phyloP scores from a whole-genome alignment of 35 echinoderm and acorn worm species.

The Hemicentrotus pulcherrimus region DNA sequence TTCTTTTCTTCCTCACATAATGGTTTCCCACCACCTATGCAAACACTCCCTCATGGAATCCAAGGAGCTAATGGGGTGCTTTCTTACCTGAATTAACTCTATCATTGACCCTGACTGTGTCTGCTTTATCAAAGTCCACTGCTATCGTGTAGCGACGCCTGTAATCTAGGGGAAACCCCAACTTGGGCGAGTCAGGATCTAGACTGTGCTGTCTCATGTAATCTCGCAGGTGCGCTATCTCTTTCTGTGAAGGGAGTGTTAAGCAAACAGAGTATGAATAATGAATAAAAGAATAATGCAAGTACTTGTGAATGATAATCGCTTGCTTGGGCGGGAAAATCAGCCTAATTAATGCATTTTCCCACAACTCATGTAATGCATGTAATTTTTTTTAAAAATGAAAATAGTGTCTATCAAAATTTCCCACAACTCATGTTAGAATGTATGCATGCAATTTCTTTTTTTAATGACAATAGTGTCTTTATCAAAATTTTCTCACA shows the following conservation, averaged over 20 bases:
- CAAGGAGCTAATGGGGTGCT: neutral
- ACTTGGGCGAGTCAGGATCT: constrained; percentile 66
- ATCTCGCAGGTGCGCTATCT: constrained; percentile 79
- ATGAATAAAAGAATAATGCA: neutral
- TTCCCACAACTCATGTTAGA: too few species aligned
- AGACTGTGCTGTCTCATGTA: constrained; percentile 74
- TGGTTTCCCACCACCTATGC: too few species aligned
- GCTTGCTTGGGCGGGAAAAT: too few species aligned
- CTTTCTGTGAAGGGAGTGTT: constrained; percentile 62
- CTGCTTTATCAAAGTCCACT: constrained; percentile 77
- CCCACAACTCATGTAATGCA: too few species aligned
- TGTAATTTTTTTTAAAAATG: too few species aligned
- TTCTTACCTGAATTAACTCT: constrained; percentile 74
- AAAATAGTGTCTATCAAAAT: too few species aligned
- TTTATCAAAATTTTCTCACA: too few species aligned
- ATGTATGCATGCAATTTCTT: too few species aligned
- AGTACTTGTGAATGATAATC: neutral
- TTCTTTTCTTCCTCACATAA: too few species aligned
- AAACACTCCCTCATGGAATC: too few species aligned
- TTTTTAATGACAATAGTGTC: too few species aligned
- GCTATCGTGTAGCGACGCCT: constrained; percentile 52
- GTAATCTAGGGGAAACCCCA: constrained; percentile 55
- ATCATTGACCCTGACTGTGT: constrained; percentile 72
- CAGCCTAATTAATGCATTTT: too few species aligned
- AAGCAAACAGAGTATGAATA: constrained; percentile 15